These are phyloP conservation scores for Exephanes ischioxanthus DNA, from an alignment of 2,888 invertebrate species.

Conservation along the genomic window DNA sequence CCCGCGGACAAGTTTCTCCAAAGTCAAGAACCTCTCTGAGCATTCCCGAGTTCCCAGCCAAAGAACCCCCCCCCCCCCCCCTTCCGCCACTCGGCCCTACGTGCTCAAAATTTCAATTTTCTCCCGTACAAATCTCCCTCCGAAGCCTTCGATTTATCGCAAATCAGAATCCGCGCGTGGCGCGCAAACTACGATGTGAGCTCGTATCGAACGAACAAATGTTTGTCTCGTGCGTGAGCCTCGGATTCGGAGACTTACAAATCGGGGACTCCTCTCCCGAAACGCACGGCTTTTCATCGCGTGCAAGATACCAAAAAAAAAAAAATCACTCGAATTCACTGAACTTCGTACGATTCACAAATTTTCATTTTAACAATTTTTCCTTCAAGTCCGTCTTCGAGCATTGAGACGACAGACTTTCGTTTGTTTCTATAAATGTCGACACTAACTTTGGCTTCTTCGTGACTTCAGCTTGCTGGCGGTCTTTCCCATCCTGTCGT, in stretches of 20 bases:
- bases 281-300: not conserved
- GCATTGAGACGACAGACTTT: not conserved
- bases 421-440: constrained; percentile 5
- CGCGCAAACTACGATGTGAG: constrained; percentile 8
- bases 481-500: constrained; percentile 79
- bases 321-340: constrained; percentile 14
- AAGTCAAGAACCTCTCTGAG: constrained; percentile 37
- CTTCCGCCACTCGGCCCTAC: not conserved
- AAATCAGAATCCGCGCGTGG: constrained; percentile 27
- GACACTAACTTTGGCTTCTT: constrained; percentile 80
- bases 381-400: not conserved
- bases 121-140: not conserved
- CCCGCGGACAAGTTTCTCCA: constrained; percentile 1
- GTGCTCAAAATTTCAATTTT: constrained; percentile 47
- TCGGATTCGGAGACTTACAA: not conserved
- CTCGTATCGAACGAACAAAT: constrained; percentile 5
- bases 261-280: not conserved
- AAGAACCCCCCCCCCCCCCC: not conserved
- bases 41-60: not conserved
- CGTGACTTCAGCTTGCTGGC: constrained; percentile 80
- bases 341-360: not conserved
- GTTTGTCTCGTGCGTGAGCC: not conserved
- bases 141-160: constrained; percentile 22
- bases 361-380: not conserved
- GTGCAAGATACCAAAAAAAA: not conserved